A percentile compares a stretch with the other conserved stretches of the same genome.
These are phyloP conservation scores for Ceratoteleas bidentatus DNA, from an alignment of 1,140 invertebrate genomes.

Conservation along the genomic window DNA sequence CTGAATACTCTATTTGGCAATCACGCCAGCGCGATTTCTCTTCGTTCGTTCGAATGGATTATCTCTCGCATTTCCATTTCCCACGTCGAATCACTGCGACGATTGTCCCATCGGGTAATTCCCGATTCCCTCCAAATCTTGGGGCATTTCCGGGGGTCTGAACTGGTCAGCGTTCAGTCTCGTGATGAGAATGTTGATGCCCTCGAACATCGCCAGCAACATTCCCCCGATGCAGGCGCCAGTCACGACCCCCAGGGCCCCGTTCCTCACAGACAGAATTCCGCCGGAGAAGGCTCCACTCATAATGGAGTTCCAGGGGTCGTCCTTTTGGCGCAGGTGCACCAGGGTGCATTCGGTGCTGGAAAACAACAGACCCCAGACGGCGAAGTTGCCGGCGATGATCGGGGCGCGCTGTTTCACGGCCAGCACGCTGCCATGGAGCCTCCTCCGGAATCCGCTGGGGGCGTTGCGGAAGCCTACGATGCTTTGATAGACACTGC, in stretches of 20 bases:
- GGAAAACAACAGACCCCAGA: slow-evolving; percentile 98
- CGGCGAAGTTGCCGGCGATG: slow-evolving; percentile 95
- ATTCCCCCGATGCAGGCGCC: slow-evolving; percentile 97
- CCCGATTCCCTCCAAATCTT: no score
- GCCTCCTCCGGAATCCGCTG: slow-evolving; percentile 87
- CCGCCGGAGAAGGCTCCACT: slow-evolving; percentile 97
- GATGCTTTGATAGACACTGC: slow-evolving; percentile 96
- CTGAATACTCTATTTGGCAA: no score
- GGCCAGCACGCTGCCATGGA: slow-evolving; percentile 91
- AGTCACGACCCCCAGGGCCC: slow-evolving; percentile 94
- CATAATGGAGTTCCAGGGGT: slow-evolving; percentile 99
- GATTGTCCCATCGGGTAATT: no score
- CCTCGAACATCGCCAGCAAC: slow-evolving; percentile 97
- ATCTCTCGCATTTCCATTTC: no score
- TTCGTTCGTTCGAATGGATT: no score
- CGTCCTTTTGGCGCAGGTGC: slow-evolving; percentile 97
- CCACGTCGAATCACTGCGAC: no score
- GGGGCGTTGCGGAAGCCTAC: slow-evolving; percentile 99
- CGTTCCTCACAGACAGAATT: slow-evolving; percentile 96
- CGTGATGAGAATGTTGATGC: slow-evolving; percentile 96
- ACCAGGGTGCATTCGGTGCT: slow-evolving; percentile 98
- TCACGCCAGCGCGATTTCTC: no score
- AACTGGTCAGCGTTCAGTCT: slow-evolving; percentile 94
- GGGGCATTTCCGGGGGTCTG: slow-evolving; percentile 13
- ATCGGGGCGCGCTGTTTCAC: slow-evolving; percentile 95